Evolutionary conservation across 2,797 vertebrate species (phyloP).

Genomic region (Protosalanx chinensis): DNA sequence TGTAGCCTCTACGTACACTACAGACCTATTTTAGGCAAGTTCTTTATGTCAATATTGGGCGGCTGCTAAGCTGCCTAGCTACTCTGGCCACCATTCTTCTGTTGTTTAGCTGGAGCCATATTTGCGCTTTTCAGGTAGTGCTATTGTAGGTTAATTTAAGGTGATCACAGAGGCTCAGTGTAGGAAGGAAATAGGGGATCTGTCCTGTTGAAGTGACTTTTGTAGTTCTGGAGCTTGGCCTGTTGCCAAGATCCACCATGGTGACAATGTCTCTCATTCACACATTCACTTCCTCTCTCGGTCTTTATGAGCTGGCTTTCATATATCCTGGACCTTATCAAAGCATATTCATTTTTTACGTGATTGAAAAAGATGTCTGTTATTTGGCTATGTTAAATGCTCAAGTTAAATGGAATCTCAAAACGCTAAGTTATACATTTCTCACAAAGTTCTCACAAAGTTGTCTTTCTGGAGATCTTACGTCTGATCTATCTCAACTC

Average conservation of each 20-base stretch:
- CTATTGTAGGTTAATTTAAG: too few relatives aligned
- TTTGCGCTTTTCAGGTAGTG: too few relatives aligned
- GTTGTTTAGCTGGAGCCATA: conserved; percentile 4
- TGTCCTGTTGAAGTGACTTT: conserved; percentile 55
- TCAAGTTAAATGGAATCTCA: too few relatives aligned
- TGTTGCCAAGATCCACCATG: conserved; percentile 45
- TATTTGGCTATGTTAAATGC: neutral
- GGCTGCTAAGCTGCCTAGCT: conserved; percentile 15
- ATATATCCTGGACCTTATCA: neutral
- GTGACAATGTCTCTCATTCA: neutral
- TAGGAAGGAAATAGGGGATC: conserved; percentile 62
- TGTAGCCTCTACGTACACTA: conserved; percentile 44
- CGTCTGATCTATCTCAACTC: conserved; percentile 38
- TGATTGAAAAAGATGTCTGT: neutral
- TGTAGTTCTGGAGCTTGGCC: conserved; percentile 63
- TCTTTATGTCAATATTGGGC: conserved; percentile 33
- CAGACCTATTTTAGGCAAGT: conserved; percentile 39
- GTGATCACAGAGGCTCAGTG: conserved; percentile 31
- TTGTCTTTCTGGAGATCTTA: too few relatives aligned
- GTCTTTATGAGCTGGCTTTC: neutral
- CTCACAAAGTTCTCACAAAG: too few relatives aligned
- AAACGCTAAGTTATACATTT: too few relatives aligned
- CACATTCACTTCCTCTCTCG: neutral
- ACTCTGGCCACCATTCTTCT: conserved; percentile 3
- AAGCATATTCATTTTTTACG: neutral